Conservation (phyloP, 2,113 vertebrate species). For the Apodemus sylvaticus region DNA sequence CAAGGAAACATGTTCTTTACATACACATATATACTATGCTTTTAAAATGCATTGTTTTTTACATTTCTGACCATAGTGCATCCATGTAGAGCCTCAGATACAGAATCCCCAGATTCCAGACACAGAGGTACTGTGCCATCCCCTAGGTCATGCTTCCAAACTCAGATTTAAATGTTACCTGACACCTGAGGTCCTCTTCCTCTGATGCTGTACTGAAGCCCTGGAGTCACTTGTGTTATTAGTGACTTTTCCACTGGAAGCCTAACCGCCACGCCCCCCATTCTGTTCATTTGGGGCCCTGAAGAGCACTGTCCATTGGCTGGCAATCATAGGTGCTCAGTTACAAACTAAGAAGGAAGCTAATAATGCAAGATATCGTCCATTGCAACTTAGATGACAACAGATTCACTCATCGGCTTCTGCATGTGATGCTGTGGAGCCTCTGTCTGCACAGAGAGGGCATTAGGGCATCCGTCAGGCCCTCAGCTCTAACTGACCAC, state of each 20-base stretch:
- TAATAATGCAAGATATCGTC: neutral
- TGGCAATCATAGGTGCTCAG: neutral
- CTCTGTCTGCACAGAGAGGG: neutral
- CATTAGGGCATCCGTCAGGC: too few species aligned
- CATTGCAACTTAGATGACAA: constrained; percentile 1
- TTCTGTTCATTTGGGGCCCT: neutral
- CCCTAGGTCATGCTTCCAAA: constrained; percentile 29
- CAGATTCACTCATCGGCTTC: neutral
- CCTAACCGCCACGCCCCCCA: neutral
- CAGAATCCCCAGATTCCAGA: neutral
- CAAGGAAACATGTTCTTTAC: neutral
- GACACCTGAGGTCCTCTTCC: neutral
- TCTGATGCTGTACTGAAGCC: neutral
- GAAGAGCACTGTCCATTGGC: neutral
- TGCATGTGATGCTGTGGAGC: neutral
- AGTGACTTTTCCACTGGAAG: neutral
- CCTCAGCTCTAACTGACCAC: constrained; percentile 6
- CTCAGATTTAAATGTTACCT: neutral
- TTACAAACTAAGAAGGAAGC: constrained; percentile 38
- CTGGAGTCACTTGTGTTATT: neutral
- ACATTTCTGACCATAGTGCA: neutral
- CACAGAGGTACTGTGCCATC: fast-evolving
- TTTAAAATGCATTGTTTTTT: neutral
- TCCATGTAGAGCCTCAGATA: neutral
- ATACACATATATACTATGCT: neutral